Evolutionary conservation across 2,113 vertebrate species (phyloP).

Genomic region (Ceratotherium simum): DNA sequence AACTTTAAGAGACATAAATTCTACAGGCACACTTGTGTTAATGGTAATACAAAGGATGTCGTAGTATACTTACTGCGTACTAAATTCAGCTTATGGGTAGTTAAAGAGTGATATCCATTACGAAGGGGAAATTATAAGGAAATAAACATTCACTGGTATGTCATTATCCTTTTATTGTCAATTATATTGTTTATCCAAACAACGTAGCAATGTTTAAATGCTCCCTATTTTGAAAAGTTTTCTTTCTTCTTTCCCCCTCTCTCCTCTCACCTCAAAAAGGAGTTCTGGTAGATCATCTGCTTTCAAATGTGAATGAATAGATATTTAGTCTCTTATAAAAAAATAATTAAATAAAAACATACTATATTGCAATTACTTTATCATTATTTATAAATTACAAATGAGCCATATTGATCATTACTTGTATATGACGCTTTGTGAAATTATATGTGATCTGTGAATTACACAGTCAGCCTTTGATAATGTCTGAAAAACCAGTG

Average conservation of each 20-base stretch:
- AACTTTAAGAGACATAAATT: not conserved
- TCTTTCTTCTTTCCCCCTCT: not conserved
- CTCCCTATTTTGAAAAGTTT: not conserved
- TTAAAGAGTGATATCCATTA: not conserved
- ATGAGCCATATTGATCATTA: slow-evolving; percentile 64
- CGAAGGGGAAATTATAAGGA: not conserved
- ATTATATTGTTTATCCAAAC: not conserved
- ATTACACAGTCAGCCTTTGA: slow-evolving; percentile 76
- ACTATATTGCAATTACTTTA: slow-evolving; percentile 70
- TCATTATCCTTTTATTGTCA: not conserved
- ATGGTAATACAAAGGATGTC: not conserved
- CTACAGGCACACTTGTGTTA: not conserved
- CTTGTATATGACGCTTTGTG: slow-evolving; percentile 70
- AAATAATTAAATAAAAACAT: slow-evolving; percentile 55
- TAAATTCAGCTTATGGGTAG: not conserved
- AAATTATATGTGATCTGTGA: slow-evolving; percentile 69
- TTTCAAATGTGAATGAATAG: slow-evolving; percentile 60
- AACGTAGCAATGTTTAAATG: not conserved
- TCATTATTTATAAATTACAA: slow-evolving; percentile 80
- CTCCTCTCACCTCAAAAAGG: not conserved
- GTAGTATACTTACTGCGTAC: not conserved
- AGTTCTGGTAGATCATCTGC: not conserved
- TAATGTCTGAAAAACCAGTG: slow-evolving; percentile 77
- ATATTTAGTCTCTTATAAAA: slow-evolving; percentile 57
- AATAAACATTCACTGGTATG: not conserved